A percentile compares a stretch with the other conserved stretches of the same genome.
Evolutionary conservation across 2,888 invertebrate genomes (phyloP).

Genomic region (Eurytoma adleriae): DNA sequence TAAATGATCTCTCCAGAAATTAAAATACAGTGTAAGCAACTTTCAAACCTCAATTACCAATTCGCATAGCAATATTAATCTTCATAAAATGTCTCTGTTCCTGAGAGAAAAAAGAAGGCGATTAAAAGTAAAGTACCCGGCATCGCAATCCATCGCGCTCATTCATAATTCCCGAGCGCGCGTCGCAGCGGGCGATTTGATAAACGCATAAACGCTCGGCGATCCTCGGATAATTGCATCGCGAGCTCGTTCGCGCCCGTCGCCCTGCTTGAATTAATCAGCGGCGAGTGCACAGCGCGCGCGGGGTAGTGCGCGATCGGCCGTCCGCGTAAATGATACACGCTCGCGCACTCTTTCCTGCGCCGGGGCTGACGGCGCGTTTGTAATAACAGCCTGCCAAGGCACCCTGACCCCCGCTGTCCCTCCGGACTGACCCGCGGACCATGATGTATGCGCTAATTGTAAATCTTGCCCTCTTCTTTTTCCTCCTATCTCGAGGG

Average conservation of each 20-base stretch:
- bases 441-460: conserved; percentile 73
- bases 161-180: not conserved
- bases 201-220: conserved; percentile 27
- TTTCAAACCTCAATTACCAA: no score
- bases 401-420: conserved; percentile 62
- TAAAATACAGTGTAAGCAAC: no score
- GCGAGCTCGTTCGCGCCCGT: conserved; percentile 9
- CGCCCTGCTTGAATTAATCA: conserved; percentile 70
- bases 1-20: no score
- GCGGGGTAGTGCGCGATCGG: not conserved
- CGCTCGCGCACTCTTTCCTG: conserved; percentile 61
- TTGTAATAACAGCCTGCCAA: conserved; percentile 74
- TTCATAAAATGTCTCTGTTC: no score
- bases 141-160: no score
- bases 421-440: conserved; percentile 62
- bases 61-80: no score
- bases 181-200: conserved; percentile 23
- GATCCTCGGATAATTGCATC: conserved; percentile 15
- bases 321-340: conserved; percentile 68
- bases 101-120: no score
- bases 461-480: conserved; percentile 66
- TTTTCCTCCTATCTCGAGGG: no score
- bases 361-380: conserved; percentile 58
- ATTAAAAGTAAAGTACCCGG: no score
- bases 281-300: conserved; percentile 60